A percentile compares a stretch with the other conserved stretches of the same genome.
These are phyloP conservation scores for Agrypnia vestita DNA, from an alignment of 1,140 invertebrate species.

Conservation along the genomic window DNA sequence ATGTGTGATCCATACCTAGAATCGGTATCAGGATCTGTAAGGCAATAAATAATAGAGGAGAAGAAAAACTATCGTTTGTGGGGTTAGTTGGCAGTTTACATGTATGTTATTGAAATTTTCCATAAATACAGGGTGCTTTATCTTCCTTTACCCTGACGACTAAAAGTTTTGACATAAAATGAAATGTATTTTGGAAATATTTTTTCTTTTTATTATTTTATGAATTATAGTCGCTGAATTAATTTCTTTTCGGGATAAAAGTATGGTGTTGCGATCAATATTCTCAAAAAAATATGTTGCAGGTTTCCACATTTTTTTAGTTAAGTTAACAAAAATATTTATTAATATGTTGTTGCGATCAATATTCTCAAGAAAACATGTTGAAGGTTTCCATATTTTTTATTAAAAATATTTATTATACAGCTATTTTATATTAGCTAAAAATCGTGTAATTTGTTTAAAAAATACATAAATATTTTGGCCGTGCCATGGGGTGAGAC, in stretches of 20 bases:
- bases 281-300: no score
- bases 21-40: conserved; percentile 55
- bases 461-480: no score
- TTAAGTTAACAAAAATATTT: no score
- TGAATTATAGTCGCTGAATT: background rate
- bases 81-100: conserved; percentile 50
- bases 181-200: conserved; percentile 5
- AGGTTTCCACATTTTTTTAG: no score
- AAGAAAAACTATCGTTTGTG: conserved; percentile 41
- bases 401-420: no score
- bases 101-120: conserved; percentile 57
- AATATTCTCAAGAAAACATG: no score
- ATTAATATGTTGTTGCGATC: no score
- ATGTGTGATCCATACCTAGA: conserved; percentile 42
- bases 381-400: no score
- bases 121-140: conserved; percentile 31
- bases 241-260: background rate
- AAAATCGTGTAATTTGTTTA: no score
- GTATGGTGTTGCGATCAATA: no score
- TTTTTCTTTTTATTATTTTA: background rate
- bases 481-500: no score
- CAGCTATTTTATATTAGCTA: no score
- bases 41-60: conserved; percentile 58
- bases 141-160: conserved; percentile 22
- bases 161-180: conserved; percentile 12